Conservation (phyloP, 2,888 invertebrate species). For the Drosophila fulvimacula region DNA sequence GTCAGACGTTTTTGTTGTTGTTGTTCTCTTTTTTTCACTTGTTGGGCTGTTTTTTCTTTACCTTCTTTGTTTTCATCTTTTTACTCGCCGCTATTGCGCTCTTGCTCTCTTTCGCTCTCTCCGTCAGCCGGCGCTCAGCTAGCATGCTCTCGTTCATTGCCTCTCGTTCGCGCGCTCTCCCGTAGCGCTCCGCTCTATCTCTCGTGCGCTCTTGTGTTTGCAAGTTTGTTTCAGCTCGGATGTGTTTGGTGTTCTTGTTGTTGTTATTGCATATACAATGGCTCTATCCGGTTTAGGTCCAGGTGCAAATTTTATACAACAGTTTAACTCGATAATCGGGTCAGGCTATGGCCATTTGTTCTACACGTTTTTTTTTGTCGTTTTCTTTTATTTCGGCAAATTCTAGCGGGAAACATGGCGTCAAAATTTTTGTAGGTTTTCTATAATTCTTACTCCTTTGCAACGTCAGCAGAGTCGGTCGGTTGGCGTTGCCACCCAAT, state of each 20-base stretch:
- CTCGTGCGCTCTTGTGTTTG: slow-evolving; percentile 9
- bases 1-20: slow-evolving; percentile 59
- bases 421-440: slow-evolving; percentile 45
- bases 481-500: slow-evolving; percentile 59
- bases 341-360: slow-evolving; percentile 70
- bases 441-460: slow-evolving; percentile 29
- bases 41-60: slow-evolving; percentile 75
- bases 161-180: slow-evolving; percentile 25
- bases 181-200: slow-evolving; percentile 12
- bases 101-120: neutral
- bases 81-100: slow-evolving; percentile 43
- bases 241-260: slow-evolving; percentile 47
- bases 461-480: slow-evolving; percentile 42
- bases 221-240: slow-evolving; percentile 16
- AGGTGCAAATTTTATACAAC: slow-evolving; percentile 78
- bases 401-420: slow-evolving; percentile 77
- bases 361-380: slow-evolving; percentile 51
- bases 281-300: slow-evolving; percentile 80
- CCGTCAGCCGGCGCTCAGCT: slow-evolving; percentile 34
- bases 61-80: slow-evolving; percentile 56
- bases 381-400: slow-evolving; percentile 35
- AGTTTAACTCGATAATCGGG: slow-evolving; percentile 78
- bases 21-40: slow-evolving; percentile 61
- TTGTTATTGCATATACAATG: slow-evolving; percentile 62
- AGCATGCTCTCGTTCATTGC: slow-evolving; percentile 27